Evolutionary conservation across 2,888 invertebrate species (phyloP), one percentile per base, ranked within the genome.

Genomic region (Erannis defoliaria): DNA sequence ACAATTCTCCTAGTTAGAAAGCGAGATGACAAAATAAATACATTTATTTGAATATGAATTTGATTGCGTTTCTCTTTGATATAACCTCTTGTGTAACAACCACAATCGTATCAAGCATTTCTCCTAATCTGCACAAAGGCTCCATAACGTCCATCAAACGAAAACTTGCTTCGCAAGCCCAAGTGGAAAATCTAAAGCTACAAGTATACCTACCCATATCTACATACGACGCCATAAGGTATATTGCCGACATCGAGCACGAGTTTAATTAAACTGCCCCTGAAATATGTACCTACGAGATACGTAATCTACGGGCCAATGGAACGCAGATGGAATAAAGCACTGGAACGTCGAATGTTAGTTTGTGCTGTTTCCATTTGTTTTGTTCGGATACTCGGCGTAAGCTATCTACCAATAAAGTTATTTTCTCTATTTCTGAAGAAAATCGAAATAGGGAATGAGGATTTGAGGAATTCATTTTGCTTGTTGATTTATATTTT

Each of bases 261-360:
- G 57, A 58, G 62, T 67, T 66, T 70, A 70, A 67, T 70, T 67
- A 70, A 66, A 59, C 49, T 62, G 35, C 43, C 54, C 35, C 63
- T 51, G 38, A 59, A 56, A 63, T 66, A 67, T 66, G 57, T 62
- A 61, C n/a, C n/a, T n/a, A n/a, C 58, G 54, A 54, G 61, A 65
- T 63, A 48, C n/a, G n/a, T n/a, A n/a, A n/a, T 55, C 40, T 48
- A 26, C 42, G 49, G 53, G 29, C 49, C 58, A 64, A 64, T 49
- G 49, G 33, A 37, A 37, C 35, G 35, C 19, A 49, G 21, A 35
- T 56, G 46, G 56, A 67, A 64, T 49, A 35, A 31, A 33, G 19
- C 57, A 54, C 31, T 46, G 56, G 12, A 21, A 19, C 12, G n/a
- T 21, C 21, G 23, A 35, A 35, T 35, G 19, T 18, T 31, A 35